These are phyloP conservation scores for Eurytemora carolleeae DNA, from an alignment of 1,140 invertebrate species.

Conservation along the genomic window DNA sequence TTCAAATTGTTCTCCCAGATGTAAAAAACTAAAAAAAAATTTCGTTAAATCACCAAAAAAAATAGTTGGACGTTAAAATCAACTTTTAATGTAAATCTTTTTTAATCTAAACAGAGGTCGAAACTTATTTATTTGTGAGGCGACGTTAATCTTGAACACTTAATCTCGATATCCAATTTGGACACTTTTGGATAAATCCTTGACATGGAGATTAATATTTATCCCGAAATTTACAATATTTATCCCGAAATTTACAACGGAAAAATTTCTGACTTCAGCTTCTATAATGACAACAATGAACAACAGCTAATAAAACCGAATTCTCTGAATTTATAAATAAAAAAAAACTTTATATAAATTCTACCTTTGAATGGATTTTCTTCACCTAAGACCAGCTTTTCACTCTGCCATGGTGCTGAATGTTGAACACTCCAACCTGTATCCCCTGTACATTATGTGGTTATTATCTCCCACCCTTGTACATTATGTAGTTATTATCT, in stretches of 20 bases:
- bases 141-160: no score
- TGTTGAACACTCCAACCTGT: background rate
- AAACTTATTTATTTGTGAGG: no score
- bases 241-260: no score
- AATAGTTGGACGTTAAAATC: no score
- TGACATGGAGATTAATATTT: background rate
- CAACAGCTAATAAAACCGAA: no score
- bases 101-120: no score
- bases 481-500: background rate
- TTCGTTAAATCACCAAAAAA: no score
- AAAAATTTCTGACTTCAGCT: no score
- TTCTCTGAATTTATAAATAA: background rate
- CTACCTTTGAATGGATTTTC: background rate
- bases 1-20: background rate
- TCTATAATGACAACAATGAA: no score
- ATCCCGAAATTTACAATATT: background rate
- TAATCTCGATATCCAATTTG: no score
- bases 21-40: background rate
- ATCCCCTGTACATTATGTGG: background rate
- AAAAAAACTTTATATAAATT: background rate
- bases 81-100: background rate
- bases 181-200: background rate
- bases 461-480: background rate
- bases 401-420: background rate
- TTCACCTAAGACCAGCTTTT: background rate